Evolutionary conservation across 2,888 invertebrate genomes (phyloP), one percentile per base, ranked within the genome.

Genomic region (Parnassius mnemosyne): DNA sequence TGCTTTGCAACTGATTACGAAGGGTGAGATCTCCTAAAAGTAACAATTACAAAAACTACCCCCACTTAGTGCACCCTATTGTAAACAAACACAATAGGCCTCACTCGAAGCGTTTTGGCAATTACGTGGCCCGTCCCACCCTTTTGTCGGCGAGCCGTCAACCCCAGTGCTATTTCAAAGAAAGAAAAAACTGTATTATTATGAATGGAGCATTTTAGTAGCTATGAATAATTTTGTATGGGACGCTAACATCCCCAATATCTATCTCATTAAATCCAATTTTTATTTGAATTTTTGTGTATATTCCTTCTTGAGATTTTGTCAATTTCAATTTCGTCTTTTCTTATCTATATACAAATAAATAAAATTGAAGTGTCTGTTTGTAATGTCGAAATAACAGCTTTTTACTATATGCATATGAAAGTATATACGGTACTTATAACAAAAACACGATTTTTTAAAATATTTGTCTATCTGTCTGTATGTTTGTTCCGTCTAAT

Each of bases 21-120:
- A 77, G 83, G 84, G 84, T 77, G 81, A 77, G 74, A 72, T 76
- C 77, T 76, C 69, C 70, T 77, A 73, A 69, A 83, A 87, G 87
- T 86, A 85, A 89, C 89, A 89, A 89, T 89, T 90, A 90, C 82
- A 89, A 91, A 89, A 90, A 89, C 90, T 89, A 90, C 89, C 90
- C 90, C 90, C 90, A 89, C 90, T 89, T 86, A 85, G 79, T 77
- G 82, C 83, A 85, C 90, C 90, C 90, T 68, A 87, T 91, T 91
- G 88, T 90, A 84, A 86, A 87, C 80, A 84, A 78, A 84, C 83
- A 91, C 90, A 90, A 91, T 90, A 74, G 87, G 81, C 80, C 83
- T 87, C 85, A 84, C 85, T 87, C 85, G 89, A 87, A 89, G 89
- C 90, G 90, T 89, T 91, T 89, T 84, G 89, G 90, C 89, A 90